Conservation (phyloP, 2,888 invertebrate genomes). For the Acrobasis suavella region DNA sequence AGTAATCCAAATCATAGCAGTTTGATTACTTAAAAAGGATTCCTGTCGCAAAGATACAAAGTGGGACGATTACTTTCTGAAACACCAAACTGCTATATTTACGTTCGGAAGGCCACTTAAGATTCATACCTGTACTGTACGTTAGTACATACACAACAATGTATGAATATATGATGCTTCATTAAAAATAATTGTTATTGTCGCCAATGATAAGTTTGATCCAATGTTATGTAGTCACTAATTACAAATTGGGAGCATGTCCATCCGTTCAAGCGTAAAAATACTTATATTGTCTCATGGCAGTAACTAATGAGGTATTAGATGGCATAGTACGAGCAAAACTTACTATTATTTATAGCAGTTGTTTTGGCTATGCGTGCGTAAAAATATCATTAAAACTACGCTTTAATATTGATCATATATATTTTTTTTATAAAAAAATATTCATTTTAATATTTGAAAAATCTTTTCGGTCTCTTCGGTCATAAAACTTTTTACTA, state of each 20-base stretch:
- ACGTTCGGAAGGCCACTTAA: too few relatives aligned
- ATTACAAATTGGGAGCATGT: conserved; percentile 28
- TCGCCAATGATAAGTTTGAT: conserved; percentile 11
- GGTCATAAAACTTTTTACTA: too few relatives aligned
- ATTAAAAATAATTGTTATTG: neutral
- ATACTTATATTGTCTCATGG: conserved; percentile 27
- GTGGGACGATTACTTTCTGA: too few relatives aligned
- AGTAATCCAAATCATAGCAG: too few relatives aligned
- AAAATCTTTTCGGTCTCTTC: too few relatives aligned
- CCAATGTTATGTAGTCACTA: conserved; percentile 16
- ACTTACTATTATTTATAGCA: neutral
- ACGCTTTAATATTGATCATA: too few relatives aligned
- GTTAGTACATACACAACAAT: neutral
- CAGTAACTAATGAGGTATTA: conserved; percentile 25
- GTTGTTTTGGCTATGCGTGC: conserved; percentile 7
- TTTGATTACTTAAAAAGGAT: too few relatives aligned
- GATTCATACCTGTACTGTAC: neutral
- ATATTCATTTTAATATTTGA: too few relatives aligned
- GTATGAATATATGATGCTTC: neutral
- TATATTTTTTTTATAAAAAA: too few relatives aligned
- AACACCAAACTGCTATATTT: too few relatives aligned
- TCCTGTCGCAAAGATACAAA: too few relatives aligned
- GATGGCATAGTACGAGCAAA: neutral
- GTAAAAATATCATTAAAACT: neutral
- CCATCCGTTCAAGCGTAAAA: conserved; percentile 26